phyloP scores from a whole-genome alignment of 2,797 vertebrate species.

The Hylomyscus alleni region DNA sequence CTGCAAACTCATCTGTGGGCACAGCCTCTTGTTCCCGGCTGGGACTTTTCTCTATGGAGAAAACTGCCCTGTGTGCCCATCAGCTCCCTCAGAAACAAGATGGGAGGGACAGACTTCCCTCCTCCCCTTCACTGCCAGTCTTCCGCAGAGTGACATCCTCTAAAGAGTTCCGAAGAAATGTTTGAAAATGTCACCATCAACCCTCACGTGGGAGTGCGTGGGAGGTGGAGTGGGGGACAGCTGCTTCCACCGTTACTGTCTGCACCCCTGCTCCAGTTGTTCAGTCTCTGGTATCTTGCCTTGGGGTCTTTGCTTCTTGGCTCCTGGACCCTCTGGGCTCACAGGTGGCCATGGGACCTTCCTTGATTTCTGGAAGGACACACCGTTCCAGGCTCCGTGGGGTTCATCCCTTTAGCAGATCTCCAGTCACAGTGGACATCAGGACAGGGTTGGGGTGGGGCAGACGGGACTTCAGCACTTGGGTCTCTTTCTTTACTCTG shows the following conservation, averaged over 20 bases:
- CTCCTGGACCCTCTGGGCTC: neutral
- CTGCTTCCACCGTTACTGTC: neutral
- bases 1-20: neutral
- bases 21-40: slow-evolving; percentile 17
- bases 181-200: neutral
- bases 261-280: neutral
- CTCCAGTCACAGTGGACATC: neutral
- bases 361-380: slow-evolving; percentile 21
- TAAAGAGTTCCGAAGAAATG: neutral
- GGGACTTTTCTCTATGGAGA: slow-evolving; percentile 51
- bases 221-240: too few species aligned
- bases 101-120: neutral
- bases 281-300: neutral
- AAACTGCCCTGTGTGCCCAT: neutral
- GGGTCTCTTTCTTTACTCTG: neutral
- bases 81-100: neutral
- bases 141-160: slow-evolving; percentile 9
- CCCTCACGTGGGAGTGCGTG: neutral
- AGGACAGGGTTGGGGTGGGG: too few species aligned
- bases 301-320: neutral
- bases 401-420: neutral
- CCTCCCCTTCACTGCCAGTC: neutral
- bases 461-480: neutral
- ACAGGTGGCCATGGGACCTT: neutral
- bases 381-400: neutral